A percentile compares a stretch with the other conserved stretches of the same genome.
These are phyloP conservation scores for Alethe diademata DNA, from an alignment of 2,113 vertebrate species.

Conservation along the genomic window DNA sequence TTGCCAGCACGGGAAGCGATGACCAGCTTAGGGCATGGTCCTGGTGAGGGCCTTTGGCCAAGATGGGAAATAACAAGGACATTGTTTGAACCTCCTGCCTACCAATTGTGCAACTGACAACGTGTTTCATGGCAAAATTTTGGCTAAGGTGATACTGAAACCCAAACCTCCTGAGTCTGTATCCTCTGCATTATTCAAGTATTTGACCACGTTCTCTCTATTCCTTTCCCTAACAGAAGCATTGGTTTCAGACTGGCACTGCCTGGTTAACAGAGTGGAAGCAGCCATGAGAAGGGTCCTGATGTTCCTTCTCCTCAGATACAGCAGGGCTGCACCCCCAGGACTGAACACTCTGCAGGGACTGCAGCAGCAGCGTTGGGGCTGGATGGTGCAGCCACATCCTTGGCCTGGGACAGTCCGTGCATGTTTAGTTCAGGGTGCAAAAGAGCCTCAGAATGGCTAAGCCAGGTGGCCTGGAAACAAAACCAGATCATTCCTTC, in stretches of 20 bases:
- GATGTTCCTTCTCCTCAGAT: neutral
- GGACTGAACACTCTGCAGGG: accelerated
- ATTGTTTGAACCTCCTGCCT: neutral
- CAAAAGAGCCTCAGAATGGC: neutral
- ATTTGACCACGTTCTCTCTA: neutral
- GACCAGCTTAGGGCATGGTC: neutral
- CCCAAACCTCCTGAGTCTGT: neutral
- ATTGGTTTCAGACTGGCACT: neutral
- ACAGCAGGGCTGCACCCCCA: accelerated
- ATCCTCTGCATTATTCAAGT: neutral
- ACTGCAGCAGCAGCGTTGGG: neutral
- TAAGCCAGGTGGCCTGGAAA: neutral
- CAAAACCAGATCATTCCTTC: neutral
- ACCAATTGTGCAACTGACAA: neutral
- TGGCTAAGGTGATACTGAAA: neutral
- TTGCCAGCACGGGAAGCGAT: neutral
- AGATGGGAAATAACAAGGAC: neutral
- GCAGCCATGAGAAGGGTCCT: neutral
- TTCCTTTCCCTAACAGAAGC: neutral
- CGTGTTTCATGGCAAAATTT: neutral
- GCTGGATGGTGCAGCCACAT: accelerated
- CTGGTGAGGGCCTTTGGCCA: neutral
- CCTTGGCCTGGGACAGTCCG: neutral
- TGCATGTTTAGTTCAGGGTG: accelerated
- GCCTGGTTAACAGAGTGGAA: neutral